These are phyloP conservation scores for Acleris cristana DNA, from an alignment of 2,888 invertebrate species.

Conservation along the genomic window DNA sequence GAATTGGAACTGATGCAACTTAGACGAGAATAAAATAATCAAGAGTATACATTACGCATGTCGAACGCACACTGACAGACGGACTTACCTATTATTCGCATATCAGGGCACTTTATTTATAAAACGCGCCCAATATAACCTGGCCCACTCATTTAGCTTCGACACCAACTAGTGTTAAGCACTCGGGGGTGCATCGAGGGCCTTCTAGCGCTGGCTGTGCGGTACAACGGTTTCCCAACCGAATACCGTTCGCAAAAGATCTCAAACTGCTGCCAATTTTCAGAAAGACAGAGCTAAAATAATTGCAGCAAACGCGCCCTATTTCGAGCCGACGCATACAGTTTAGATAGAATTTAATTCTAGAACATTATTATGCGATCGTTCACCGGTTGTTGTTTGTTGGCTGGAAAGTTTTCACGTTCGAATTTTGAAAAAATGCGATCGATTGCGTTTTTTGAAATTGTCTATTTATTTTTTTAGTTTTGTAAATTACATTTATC, in stretches of 20 bases:
- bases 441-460: background rate
- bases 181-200: constrained; percentile 57
- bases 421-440: constrained; percentile 29
- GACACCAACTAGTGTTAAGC: constrained; percentile 42
- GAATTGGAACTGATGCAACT: constrained; percentile 46
- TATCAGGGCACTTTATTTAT: constrained; percentile 80
- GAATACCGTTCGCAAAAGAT: constrained; percentile 80
- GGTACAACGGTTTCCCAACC: constrained; percentile 80
- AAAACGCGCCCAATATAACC: constrained; percentile 65
- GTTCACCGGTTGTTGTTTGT: constrained; percentile 53
- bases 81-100: constrained; percentile 79
- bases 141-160: constrained; percentile 61
- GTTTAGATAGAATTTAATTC: constrained; percentile 77
- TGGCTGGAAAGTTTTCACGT: constrained; percentile 43
- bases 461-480: background rate
- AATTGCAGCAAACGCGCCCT: constrained; percentile 82
- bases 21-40: constrained; percentile 60
- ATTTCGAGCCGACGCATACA: constrained; percentile 75
- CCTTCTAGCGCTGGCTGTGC: constrained; percentile 58
- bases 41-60: constrained; percentile 50
- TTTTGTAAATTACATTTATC: background rate
- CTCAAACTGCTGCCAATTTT: constrained; percentile 82
- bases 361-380: constrained; percentile 71
- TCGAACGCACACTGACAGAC: constrained; percentile 58
- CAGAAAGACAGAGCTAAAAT: constrained; percentile 84